Conservation (phyloP, 1,140 invertebrate species). For the Trypoxylus dichotomus region DNA sequence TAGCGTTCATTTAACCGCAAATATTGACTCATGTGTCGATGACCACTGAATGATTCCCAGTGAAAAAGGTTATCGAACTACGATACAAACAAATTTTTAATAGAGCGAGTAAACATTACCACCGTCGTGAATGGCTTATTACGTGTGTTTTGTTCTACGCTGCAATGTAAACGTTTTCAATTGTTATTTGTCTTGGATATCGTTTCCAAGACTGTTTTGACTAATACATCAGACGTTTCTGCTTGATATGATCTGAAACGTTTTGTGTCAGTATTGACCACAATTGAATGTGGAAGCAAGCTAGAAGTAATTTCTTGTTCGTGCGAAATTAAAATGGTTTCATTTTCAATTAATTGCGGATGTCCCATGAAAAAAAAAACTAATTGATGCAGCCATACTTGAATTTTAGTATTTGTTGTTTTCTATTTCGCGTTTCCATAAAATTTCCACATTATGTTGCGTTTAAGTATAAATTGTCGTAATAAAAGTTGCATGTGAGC, state of each 20-base stretch:
- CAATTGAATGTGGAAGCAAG: not conserved
- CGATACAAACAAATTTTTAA: slow-evolving; percentile 7
- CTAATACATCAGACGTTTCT: not conserved
- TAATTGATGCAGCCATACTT: too few species aligned
- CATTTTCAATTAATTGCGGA: too few species aligned
- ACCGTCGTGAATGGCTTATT: not conserved
- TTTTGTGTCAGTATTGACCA: not conserved
- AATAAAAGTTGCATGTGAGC: too few species aligned
- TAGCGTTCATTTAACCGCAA: not conserved
- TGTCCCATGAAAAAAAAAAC: too few species aligned
- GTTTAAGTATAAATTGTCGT: too few species aligned
- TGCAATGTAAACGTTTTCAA: not conserved
- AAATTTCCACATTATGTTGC: too few species aligned
- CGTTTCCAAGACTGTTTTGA: not conserved
- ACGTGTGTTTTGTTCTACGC: not conserved
- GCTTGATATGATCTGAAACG: not conserved
- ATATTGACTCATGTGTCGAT: not conserved
- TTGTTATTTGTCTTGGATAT: not conserved
- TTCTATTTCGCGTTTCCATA: too few species aligned
- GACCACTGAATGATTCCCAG: not conserved
- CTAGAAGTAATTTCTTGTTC: too few species aligned
- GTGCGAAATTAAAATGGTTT: too few species aligned
- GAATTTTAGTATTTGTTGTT: too few species aligned
- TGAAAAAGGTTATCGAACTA: not conserved
- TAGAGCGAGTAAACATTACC: not conserved